Percentiles rank a stretch among this genome's conserved stretches.
Evolutionary conservation across 1,140 invertebrate species (phyloP).

Genomic region (Pseudomyrmex concolor): DNA sequence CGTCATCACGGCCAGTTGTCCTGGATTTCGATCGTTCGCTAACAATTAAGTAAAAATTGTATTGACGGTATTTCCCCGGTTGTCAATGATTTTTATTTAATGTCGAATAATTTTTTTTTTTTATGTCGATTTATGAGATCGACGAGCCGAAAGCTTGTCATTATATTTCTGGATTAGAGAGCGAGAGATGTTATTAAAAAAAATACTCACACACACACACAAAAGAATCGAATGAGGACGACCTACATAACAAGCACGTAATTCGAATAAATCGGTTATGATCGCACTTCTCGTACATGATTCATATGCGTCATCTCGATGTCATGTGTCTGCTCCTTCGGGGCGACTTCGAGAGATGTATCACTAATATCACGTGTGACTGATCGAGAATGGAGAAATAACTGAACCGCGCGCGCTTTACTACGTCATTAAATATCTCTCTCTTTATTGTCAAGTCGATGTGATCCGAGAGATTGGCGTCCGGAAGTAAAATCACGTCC

Average conservation of each 20-base stretch:
- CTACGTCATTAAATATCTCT: conserved; percentile 50
- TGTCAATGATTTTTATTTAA: neutral
- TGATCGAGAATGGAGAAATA: conserved; percentile 56
- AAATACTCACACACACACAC: no score
- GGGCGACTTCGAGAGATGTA: conserved; percentile 25
- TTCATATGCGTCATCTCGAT: conserved; percentile 44
- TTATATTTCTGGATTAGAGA: neutral
- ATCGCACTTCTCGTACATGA: conserved; percentile 33
- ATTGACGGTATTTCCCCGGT: neutral
- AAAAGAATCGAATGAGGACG: conserved; percentile 24
- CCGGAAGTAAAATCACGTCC: conserved; percentile 47
- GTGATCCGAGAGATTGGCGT: conserved; percentile 32
- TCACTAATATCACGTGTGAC: conserved; percentile 46
- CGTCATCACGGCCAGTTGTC: neutral
- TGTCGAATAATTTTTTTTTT: neutral
- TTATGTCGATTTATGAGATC: no score
- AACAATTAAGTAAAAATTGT: neutral
- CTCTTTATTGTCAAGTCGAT: conserved; percentile 39
- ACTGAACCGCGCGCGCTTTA: conserved; percentile 33
- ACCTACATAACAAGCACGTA: conserved; percentile 27
- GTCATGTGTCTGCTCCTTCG: conserved; percentile 48
- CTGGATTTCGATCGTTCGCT: neutral
- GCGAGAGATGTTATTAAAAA: conserved; percentile 18
- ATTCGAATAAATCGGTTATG: conserved; percentile 41
- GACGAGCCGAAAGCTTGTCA: neutral